These are phyloP conservation scores for Monopterus albus DNA, from an alignment of 2,113 vertebrate species.

Conservation along the genomic window DNA sequence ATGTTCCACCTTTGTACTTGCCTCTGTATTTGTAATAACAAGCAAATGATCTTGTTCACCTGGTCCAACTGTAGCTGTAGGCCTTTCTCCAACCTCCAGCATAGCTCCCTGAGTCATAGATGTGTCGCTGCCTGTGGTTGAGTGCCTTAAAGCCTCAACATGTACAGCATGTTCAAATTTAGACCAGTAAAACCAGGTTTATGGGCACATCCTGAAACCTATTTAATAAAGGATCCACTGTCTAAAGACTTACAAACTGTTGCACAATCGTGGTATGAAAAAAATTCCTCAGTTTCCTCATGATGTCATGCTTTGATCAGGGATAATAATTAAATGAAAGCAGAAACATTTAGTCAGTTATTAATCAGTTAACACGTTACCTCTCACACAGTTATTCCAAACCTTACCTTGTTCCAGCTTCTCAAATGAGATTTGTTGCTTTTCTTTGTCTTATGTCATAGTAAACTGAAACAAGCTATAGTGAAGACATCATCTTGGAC, in stretches of 20 bases:
- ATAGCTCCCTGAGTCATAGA: conserved; percentile 22
- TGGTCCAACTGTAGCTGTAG: conserved; percentile 32
- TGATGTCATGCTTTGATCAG: not conserved
- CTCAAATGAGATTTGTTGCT: too few relatives aligned
- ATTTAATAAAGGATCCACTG: not conserved
- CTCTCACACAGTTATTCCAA: too few relatives aligned
- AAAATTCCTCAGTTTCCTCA: not conserved
- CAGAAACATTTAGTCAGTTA: too few relatives aligned
- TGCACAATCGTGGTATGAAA: not conserved
- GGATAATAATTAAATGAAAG: not conserved
- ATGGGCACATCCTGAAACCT: conserved; percentile 29
- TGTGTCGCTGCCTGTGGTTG: not conserved
- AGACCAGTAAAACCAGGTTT: conserved; percentile 54
- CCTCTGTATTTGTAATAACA: conserved; percentile 29
- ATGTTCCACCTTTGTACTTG: conserved; percentile 17
- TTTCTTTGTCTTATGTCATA: too few relatives aligned
- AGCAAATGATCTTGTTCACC: conserved; percentile 53
- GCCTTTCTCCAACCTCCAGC: conserved; percentile 15
- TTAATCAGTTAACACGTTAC: too few relatives aligned
- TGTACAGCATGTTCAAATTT: conserved; percentile 3
- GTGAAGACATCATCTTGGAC: too few relatives aligned
- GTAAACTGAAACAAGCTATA: too few relatives aligned
- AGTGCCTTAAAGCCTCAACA: conserved; percentile 1
- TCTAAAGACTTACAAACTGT: conserved; percentile 28
- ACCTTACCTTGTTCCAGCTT: too few relatives aligned